These are phyloP conservation scores for Pyrocoelia pectoralis DNA, from an alignment of 2,888 invertebrate genomes.

Conservation along the genomic window DNA sequence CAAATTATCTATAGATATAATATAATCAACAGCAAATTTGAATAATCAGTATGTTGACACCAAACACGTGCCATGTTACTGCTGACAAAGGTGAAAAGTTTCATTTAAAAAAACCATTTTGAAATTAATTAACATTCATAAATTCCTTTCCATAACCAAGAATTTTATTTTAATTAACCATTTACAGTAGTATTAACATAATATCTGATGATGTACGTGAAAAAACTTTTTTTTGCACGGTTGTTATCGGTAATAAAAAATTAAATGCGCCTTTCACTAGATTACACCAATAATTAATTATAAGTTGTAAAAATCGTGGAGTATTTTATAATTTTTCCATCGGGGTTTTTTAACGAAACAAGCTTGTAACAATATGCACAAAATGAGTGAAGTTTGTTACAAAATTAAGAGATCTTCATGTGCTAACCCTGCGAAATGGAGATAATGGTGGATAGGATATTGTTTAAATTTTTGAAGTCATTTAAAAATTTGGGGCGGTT, in stretches of 20 bases:
- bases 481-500: no score
- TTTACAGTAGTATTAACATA: background rate
- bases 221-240: background rate
- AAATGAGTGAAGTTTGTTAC: no score
- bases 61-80: constrained; percentile 8
- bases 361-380: no score
- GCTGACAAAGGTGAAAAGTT: constrained; percentile 3
- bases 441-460: no score
- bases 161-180: background rate
- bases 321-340: no score
- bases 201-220: background rate
- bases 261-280: background rate
- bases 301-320: no score
- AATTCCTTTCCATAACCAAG: background rate
- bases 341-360: no score
- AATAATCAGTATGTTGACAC: constrained; percentile 9
- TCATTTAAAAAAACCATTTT: background rate
- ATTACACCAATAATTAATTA: no score
- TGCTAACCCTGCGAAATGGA: no score
- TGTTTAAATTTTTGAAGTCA: no score
- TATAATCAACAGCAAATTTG: background rate
- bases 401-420: no score
- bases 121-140: constrained; percentile 11
- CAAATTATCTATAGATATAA: constrained; percentile 3
- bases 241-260: background rate